Evolutionary conservation across 1,140 invertebrate species (phyloP).

Genomic region (Apis florea): DNA sequence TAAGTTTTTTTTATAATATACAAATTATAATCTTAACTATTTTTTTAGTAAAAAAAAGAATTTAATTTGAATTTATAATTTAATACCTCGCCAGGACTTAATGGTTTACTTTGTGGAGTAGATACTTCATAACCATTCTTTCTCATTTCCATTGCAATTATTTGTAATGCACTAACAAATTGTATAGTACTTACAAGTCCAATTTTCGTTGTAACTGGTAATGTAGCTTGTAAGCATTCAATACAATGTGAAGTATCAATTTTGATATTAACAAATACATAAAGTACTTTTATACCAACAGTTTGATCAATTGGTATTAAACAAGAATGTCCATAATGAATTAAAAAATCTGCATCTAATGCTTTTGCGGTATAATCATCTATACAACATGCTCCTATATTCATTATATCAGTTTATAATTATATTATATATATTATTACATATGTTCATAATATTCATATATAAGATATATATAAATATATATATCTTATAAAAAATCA

Average conservation of each 20-base stretch:
- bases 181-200: slow-evolving; percentile 98
- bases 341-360: slow-evolving; percentile 93
- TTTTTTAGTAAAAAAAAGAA: too few relatives aligned
- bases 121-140: slow-evolving; percentile 88
- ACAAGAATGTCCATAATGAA: slow-evolving; percentile 99
- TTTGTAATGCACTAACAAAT: slow-evolving; percentile 96
- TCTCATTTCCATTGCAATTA: slow-evolving; percentile 86
- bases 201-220: slow-evolving; percentile 84
- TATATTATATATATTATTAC: neutral
- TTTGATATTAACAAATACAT: slow-evolving; percentile 97
- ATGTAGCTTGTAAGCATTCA: slow-evolving; percentile 93
- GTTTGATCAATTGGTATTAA: slow-evolving; percentile 97
- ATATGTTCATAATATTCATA: neutral
- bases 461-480: neutral
- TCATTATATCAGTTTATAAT: neutral
- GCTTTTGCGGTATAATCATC: slow-evolving; percentile 97
- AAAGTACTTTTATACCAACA: slow-evolving; percentile 93
- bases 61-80: neutral
- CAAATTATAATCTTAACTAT: neutral
- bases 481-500: neutral
- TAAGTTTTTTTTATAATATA: neutral
- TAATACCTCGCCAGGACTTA: slow-evolving; percentile 95
- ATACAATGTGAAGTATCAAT: slow-evolving; percentile 96
- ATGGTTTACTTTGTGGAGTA: slow-evolving; percentile 95
- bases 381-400: slow-evolving; percentile 95